phyloP scores from a whole-genome alignment of 2,888 invertebrate species.

The Tipula confusa region DNA sequence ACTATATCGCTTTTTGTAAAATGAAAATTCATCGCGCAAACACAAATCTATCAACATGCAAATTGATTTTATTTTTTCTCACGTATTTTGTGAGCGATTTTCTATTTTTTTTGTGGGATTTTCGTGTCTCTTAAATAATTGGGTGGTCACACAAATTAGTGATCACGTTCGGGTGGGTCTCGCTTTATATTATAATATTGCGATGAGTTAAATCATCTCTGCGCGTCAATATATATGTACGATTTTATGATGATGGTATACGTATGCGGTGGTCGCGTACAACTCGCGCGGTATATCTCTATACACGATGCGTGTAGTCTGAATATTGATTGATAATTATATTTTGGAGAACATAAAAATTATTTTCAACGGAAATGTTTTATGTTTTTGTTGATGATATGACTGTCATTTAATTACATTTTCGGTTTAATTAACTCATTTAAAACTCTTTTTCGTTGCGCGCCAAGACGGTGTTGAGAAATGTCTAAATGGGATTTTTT shows the following conservation, averaged over 20 bases:
- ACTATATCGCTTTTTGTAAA: not conserved
- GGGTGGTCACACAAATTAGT: conserved; percentile 28
- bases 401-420: not conserved
- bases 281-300: not conserved
- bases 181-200: not conserved
- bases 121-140: conserved; percentile 5
- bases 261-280: not conserved
- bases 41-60: conserved; percentile 27
- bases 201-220: not conserved
- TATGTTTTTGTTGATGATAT: conserved; percentile 4
- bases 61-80: conserved; percentile 5
- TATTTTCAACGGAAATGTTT: conserved; percentile 6
- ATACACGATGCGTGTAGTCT: not conserved
- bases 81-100: not conserved
- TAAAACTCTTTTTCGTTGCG: not conserved
- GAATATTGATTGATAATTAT: conserved; percentile 4
- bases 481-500: not conserved
- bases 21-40: conserved; percentile 29
- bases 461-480: not conserved
- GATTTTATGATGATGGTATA: not conserved
- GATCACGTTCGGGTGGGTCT: not conserved
- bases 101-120: not conserved
- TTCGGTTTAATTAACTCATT: conserved; percentile 13
- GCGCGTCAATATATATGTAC: not conserved
- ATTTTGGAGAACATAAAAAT: not conserved